Base-by-base conservation (phyloP, 2,888 invertebrate species). In the Tetragnatha montana region DNA sequence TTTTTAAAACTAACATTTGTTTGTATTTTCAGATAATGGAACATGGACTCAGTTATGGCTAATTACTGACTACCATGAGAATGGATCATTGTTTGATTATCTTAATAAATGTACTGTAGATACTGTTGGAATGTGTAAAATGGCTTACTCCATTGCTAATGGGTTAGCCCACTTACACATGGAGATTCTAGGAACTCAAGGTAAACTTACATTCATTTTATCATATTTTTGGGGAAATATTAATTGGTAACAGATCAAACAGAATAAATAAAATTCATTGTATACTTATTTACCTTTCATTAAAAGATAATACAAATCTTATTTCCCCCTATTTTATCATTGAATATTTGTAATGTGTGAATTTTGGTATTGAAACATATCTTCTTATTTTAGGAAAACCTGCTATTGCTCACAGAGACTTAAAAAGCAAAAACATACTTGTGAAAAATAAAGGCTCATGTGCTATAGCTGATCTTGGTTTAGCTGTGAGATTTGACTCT, bases 21-120 rank as follows among this genome's bases (percentile, higher is more conserved):
- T 51, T 78, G 51, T 22, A 73, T 73, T 19, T 84, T 71, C 81
- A 99, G 99, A 99, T 94, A 98, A 98, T 94, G 99, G 99, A 81
- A 98, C 98, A 12, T 98, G 98, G 97, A 99, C 98, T 0, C 99
- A 99, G 94, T 94, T 99, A 84, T 99, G 99, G 99, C 94, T 99
- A 92, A 98, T 99, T 91, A 99, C 99, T 0, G 99, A 99, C 93
- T 99, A 97, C 93, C 98, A 99, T 94, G 98, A 98, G 94, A 97
- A 98, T 93, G 99, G 99, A 70, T 99, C 99, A 4, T 95, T 99
- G 87, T 99, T 98, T 94, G 99, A 99, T 94, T 99, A 97, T 94
- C 95, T 99, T 88, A 97, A 96, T 92, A 95, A 96, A 70, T 96
- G 96, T 91, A 96, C 97, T 2, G 96, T 99, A 85, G 97, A 97